Conservation (phyloP, 1,140 invertebrate genomes). For the Contarinia nasturtii region DNA sequence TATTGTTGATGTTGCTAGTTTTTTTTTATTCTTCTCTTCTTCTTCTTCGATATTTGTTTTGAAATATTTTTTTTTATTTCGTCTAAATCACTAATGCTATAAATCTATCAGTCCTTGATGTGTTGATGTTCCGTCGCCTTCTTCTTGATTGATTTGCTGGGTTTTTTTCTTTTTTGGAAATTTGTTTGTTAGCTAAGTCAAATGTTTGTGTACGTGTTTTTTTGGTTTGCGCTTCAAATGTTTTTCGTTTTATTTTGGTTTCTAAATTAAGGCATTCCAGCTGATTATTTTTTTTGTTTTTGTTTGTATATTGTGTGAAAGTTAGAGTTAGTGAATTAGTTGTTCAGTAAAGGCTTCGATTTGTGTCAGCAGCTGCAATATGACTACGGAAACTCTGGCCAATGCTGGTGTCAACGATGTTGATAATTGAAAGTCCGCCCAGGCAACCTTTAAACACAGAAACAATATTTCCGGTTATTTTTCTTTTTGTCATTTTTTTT, state of each 20-base stretch:
- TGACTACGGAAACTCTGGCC: too few relatives aligned
- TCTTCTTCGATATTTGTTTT: not conserved
- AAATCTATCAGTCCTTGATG: not conserved
- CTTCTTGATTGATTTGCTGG: not conserved
- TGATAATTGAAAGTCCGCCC: not conserved
- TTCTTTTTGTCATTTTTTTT: conserved; percentile 6
- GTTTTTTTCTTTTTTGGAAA: too few relatives aligned
- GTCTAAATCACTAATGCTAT: not conserved
- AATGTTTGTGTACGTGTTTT: too few relatives aligned
- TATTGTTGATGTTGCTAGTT: not conserved
- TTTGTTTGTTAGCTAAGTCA: too few relatives aligned
- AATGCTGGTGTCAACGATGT: not conserved
- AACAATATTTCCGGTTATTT: conserved; percentile 25
- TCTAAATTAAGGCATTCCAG: not conserved
- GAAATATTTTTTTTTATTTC: not conserved
- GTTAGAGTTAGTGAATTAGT: not conserved
- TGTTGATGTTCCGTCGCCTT: not conserved
- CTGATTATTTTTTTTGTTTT: not conserved
- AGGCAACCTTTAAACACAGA: conserved; percentile 27
- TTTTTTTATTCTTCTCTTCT: not conserved
- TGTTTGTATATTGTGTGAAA: not conserved
- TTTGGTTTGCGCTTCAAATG: not conserved
- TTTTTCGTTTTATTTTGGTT: not conserved
- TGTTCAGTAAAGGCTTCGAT: not conserved
- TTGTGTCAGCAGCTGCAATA: too few relatives aligned